Evolutionary conservation across 2,113 vertebrate species (phyloP).

Genomic region (Microcebus tavaratra): DNA sequence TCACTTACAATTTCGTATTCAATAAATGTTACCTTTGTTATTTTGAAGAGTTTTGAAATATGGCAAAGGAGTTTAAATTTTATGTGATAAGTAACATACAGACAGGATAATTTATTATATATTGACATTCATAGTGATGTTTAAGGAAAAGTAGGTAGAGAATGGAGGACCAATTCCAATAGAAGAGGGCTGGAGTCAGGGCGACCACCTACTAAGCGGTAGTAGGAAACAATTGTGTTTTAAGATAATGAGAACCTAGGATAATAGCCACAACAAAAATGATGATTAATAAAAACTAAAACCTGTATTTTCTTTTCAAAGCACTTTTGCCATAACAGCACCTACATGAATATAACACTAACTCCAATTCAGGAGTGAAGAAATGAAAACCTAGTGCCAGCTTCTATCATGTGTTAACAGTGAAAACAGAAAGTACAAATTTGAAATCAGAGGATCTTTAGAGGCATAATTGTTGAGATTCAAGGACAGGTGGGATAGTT

Average conservation of each 20-base stretch:
- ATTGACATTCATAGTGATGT: background rate
- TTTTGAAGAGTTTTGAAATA: background rate
- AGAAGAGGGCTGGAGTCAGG: background rate
- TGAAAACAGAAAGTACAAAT: background rate
- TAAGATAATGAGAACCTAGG: background rate
- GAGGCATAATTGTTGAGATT: background rate
- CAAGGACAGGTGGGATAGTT: background rate
- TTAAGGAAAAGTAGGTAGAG: background rate
- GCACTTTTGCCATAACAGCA: background rate
- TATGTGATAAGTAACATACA: background rate
- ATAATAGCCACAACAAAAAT: background rate
- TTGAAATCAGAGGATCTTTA: background rate
- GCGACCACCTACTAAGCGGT: background rate
- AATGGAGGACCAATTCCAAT: background rate
- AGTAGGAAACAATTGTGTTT: background rate
- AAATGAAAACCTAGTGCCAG: background rate
- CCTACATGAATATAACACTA: background rate
- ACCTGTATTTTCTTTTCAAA: background rate
- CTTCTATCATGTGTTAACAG: background rate
- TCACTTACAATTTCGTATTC: background rate
- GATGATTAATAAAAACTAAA: background rate
- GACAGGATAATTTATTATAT: background rate
- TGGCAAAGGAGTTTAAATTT: background rate
- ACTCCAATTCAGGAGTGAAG: background rate
- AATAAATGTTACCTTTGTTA: background rate